Evolutionary conservation across 2,797 vertebrate genomes (phyloP), one percentile per base, ranked within the genome.

Genomic region (Anguilla marmorata): DNA sequence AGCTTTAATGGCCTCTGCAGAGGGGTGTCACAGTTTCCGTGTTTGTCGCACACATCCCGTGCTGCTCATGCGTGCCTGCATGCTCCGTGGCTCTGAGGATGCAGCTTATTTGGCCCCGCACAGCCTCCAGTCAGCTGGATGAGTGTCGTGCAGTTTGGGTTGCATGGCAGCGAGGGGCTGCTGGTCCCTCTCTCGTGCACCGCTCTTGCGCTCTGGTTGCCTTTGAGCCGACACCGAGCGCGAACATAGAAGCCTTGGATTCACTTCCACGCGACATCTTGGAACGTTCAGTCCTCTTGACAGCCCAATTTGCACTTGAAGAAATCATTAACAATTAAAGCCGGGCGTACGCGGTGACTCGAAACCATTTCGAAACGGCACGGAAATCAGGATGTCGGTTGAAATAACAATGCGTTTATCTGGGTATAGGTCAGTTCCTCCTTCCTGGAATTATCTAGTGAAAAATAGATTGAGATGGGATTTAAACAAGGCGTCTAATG

Each of bases 321-420:
- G 27, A 60, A 85, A 60, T 37, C 84, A 58, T 60, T 37, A 60
- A 60, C 52, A 58, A 85, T 82, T 82, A 82, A 82, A 76, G 33
- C 8, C 41, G 24, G 24, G 54, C 50, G 60, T 33, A 30, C n/a
- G 54, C 84, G 24, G 60, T 85, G 33, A 41, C 21, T 85, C 4
- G 33, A 85, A 60, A 85, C 84, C 27, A 37, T 54, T 60, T 12
- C 27, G 14, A 30, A 37, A 30, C 54, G 30, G 56, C 84, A 85
- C 16, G 84, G 30, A 85, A 56, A 37, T 48, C 79, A 82, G 79
- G 45, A 50, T 50, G 41, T 82, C 30, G 19, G 54, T 2, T 85
- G 33, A 85, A 60, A 58, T 58, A 85, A 85, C 37, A 80, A 48
- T 50, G 21, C 6, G 41, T 82, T 82, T n/a, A 45, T 82, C 45